phyloP scores from a whole-genome alignment of 2,113 vertebrate species.

The Caranx melampygus region DNA sequence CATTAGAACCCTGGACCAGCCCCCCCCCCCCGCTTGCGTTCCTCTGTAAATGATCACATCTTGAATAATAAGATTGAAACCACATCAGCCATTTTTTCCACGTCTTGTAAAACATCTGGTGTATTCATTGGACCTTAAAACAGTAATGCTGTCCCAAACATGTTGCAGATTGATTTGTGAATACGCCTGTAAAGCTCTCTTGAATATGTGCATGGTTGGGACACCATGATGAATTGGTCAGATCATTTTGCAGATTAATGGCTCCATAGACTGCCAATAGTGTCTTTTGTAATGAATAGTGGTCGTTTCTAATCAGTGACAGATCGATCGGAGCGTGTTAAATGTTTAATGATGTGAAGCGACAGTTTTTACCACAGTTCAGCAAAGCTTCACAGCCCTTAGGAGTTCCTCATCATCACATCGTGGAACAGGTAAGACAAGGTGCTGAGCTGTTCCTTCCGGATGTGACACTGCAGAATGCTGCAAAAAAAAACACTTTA shows the following conservation, averaged over 20 bases:
- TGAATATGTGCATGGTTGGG: neutral
- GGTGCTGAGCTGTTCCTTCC: constrained; percentile 14
- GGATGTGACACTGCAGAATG: constrained; percentile 39
- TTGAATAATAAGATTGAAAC: neutral
- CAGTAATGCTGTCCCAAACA: neutral
- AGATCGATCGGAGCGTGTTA: neutral
- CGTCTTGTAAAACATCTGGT: constrained; percentile 4
- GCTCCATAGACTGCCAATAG: neutral
- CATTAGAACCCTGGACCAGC: neutral
- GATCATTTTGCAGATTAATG: neutral
- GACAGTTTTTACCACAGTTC: neutral
- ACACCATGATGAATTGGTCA: neutral
- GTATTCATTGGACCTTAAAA: constrained; percentile 25
- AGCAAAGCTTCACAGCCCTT: neutral
- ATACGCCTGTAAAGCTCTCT: neutral
- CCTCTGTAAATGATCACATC: neutral
- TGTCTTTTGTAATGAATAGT: neutral
- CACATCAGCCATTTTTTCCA: neutral
- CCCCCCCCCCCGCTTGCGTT: neutral
- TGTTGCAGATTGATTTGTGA: neutral
- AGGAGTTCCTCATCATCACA: neutral
- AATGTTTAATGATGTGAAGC: constrained; percentile 6
- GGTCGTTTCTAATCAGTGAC: neutral
- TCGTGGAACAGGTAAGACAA: neutral
- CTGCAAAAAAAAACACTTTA: constrained; percentile 21